These are phyloP conservation scores for Corythornis vintsioides DNA, from an alignment of 2,113 vertebrate species.

Conservation along the genomic window DNA sequence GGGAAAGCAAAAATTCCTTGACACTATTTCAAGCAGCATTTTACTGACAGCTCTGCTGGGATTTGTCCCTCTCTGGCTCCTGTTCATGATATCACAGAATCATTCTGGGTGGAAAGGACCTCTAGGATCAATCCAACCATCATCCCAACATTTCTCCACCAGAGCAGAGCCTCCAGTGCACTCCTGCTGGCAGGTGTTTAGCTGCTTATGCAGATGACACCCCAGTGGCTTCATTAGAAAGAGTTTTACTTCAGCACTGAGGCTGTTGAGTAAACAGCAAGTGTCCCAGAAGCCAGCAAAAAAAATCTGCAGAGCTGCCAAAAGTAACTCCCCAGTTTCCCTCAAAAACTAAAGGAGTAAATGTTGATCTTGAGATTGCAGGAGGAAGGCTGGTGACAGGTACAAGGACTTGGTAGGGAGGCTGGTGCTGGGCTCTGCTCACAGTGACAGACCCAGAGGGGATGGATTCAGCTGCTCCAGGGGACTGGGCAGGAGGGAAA, in stretches of 20 bases:
- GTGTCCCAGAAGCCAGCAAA: slow-evolving; percentile 10
- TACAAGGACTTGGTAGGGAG: not conserved
- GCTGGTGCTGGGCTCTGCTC: no score
- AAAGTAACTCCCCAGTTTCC: slow-evolving; percentile 30
- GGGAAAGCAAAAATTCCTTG: not conserved
- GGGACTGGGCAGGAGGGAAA: no score
- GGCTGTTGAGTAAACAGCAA: slow-evolving; percentile 25
- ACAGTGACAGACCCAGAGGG: no score
- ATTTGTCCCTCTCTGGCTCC: not conserved
- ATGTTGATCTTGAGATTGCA: slow-evolving; percentile 1
- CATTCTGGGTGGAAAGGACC: no score
- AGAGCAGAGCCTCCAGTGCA: not conserved
- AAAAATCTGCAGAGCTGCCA: not conserved
- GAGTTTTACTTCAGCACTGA: not conserved
- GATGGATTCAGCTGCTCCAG: no score
- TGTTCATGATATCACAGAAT: no score
- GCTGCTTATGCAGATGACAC: not conserved
- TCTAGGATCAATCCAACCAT: no score
- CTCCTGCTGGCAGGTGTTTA: not conserved
- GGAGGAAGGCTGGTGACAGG: not conserved
- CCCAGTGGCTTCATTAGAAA: not conserved
- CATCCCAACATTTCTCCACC: no score
- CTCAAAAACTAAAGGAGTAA: not conserved
- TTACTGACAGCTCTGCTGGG: not conserved
- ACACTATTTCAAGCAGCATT: not conserved